Base-by-base conservation (phyloP, 2,113 vertebrate genomes). In the Athene cunicularia region DNA sequence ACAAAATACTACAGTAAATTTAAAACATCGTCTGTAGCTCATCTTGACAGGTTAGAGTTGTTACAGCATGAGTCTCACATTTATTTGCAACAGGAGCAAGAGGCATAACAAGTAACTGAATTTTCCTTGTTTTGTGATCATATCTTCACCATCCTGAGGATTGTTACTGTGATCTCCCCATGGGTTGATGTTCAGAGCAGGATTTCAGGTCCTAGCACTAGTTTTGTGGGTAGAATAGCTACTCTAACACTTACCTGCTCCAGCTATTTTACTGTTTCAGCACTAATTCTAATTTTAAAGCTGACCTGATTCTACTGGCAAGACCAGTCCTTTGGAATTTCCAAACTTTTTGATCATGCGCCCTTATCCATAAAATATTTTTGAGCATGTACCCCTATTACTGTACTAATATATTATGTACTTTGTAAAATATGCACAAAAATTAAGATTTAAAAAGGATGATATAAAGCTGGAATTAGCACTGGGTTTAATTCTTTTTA, bases 51-150 rank as follows among this genome's bases (percentile, higher is more conserved):
- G 20, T 83, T 60, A 28, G 64, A 56, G 47, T 85, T 73, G 72
- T 88, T 94, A 35, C 16, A 58, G 21, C 32, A 60, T 35, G 33
- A 70, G 59, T 71, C 43, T 94, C 68, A 50, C 26, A 52, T 74
- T 60, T 74, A 77, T 93, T 93, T 94, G 64, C 55, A 96, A 70
- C 45, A 60, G 52, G 39, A 94, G 74, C 53, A 95, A 96, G 62
- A 88, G 6, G 14, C 5, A 1, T 84, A 83, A 84, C 53, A 77
- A 53, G 37, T 81, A 83, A 81, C 30, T 47, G 84, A 82, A 27
- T 95, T 77, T 84, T 80, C 72, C 55, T 74, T 92, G 14, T 27
- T 96, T 63, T 76, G 18, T 71, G 79, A 23, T 17, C 2, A 0
- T 49, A 8, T 62, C 32, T 37, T 84, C 50, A 23, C 63, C 8